These are phyloP conservation scores for Atractosteus spatula DNA, from an alignment of 2,113 vertebrate genomes.

Conservation along the genomic window DNA sequence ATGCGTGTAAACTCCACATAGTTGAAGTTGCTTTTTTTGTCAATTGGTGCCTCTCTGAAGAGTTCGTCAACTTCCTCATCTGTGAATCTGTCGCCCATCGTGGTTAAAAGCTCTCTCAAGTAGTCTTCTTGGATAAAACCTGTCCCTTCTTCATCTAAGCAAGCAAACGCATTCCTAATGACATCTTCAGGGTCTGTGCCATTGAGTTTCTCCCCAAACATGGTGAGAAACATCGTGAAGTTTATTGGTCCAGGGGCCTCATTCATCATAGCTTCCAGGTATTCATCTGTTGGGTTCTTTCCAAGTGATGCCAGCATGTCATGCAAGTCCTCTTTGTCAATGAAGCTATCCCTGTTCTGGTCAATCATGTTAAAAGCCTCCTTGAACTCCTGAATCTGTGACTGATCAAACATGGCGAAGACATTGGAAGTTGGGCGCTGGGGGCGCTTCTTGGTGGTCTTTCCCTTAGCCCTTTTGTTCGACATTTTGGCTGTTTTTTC, in stretches of 20 bases:
- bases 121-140: conserved; percentile 90
- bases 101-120: conserved; percentile 91
- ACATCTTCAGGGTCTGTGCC: conserved; percentile 85
- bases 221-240: conserved; percentile 98
- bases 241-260: conserved; percentile 96
- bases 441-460: conserved; percentile 95
- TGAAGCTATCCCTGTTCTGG: conserved; percentile 92
- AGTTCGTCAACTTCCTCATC: conserved; percentile 97
- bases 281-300: conserved; percentile 90
- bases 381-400: conserved; percentile 95
- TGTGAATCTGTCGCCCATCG: conserved; percentile 95
- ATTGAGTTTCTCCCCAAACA: conserved; percentile 93
- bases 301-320: conserved; percentile 94
- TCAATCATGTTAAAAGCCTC: conserved; percentile 98
- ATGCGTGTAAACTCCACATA: conserved; percentile 96
- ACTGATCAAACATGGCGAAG: conserved; percentile 96
- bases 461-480: conserved; percentile 93
- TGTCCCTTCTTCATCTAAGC: conserved; percentile 94
- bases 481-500: conserved; percentile 74
- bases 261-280: conserved; percentile 93
- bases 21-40: conserved; percentile 96
- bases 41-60: conserved; percentile 92
- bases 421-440: conserved; percentile 95
- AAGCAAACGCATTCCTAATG: conserved; percentile 94
- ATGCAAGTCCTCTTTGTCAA: conserved; percentile 92